Conservation (phyloP, 1,140 invertebrate species). For the Drosophila sucinea region DNA sequence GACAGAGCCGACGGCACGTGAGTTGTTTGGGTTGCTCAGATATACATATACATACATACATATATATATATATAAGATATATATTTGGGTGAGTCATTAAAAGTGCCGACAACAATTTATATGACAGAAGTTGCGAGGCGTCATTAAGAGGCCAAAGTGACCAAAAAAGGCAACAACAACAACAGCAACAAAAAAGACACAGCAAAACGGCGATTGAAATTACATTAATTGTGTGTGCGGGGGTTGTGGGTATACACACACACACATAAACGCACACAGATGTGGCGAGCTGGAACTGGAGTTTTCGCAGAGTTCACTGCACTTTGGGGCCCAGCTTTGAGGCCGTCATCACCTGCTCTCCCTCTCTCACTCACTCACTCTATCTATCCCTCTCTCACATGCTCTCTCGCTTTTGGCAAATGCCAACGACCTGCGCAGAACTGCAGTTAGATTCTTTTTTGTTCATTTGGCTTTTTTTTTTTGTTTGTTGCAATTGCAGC, state of each 20-base stretch:
- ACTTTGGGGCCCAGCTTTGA: constrained; percentile 60
- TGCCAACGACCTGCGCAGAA: constrained; percentile 78
- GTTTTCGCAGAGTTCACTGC: constrained; percentile 68
- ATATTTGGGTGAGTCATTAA: constrained; percentile 67
- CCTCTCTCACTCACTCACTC: constrained; percentile 9
- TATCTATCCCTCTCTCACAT: constrained; percentile 6
- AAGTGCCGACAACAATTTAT: constrained; percentile 70
- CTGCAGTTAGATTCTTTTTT: constrained; percentile 72
- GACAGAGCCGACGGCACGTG: constrained; percentile 46
- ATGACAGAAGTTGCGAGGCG: constrained; percentile 58
- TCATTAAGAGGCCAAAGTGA: constrained; percentile 50
- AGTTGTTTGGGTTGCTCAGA: constrained; percentile 24
- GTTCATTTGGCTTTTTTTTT: constrained; percentile 11
- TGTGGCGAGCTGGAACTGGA: constrained; percentile 1
- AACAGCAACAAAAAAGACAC: constrained; percentile 10
- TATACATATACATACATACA: neutral
- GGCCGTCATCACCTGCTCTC: constrained; percentile 54
- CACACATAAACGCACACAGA: neutral
- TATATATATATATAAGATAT: neutral
- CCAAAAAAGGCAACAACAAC: constrained; percentile 55
- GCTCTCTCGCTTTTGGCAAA: constrained; percentile 34
- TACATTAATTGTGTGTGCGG: constrained; percentile 51
- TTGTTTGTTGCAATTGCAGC: constrained; percentile 65
- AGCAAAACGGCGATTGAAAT: constrained; percentile 62
- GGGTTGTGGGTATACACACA: neutral